A percentile compares a stretch with the other conserved stretches of the same genome.
Evolutionary conservation across 2,888 invertebrate genomes (phyloP).

Genomic region (Sminthurides aquaticus): DNA sequence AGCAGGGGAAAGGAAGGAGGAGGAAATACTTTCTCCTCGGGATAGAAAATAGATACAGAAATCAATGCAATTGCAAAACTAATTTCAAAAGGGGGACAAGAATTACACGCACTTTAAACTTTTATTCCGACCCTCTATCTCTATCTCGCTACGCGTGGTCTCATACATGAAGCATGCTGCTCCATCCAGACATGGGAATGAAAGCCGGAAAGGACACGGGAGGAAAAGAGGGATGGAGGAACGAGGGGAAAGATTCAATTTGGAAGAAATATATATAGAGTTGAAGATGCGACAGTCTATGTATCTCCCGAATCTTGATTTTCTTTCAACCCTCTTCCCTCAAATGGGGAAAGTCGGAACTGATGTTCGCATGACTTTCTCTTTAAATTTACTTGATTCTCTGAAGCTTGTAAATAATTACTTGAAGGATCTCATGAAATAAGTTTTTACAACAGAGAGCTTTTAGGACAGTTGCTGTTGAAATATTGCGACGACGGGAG

Average conservation of each 20-base stretch:
- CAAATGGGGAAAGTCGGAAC: too few relatives aligned
- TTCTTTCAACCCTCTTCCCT: too few relatives aligned
- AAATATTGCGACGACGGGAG: too few relatives aligned
- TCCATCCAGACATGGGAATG: too few relatives aligned
- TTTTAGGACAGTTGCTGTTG: too few relatives aligned
- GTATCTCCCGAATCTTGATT: too few relatives aligned
- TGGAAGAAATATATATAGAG: too few relatives aligned
- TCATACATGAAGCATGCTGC: too few relatives aligned
- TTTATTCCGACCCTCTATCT: neutral
- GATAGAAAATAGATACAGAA: neutral
- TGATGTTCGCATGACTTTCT: too few relatives aligned
- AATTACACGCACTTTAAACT: neutral
- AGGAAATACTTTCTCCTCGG: too few relatives aligned
- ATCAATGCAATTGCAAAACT: conserved; percentile 16
- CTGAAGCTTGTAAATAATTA: neutral
- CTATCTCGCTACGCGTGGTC: neutral
- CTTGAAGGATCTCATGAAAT: neutral
- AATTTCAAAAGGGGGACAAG: neutral
- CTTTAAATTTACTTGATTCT: too few relatives aligned
- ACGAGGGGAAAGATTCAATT: neutral
- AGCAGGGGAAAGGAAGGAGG: neutral
- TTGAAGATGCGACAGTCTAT: too few relatives aligned
- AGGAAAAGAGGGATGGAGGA: neutral
- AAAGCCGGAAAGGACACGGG: neutral
- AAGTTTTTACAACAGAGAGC: neutral